phyloP scores from a whole-genome alignment of 64 coral and sea anemone species.

The Porites lutea region DNA sequence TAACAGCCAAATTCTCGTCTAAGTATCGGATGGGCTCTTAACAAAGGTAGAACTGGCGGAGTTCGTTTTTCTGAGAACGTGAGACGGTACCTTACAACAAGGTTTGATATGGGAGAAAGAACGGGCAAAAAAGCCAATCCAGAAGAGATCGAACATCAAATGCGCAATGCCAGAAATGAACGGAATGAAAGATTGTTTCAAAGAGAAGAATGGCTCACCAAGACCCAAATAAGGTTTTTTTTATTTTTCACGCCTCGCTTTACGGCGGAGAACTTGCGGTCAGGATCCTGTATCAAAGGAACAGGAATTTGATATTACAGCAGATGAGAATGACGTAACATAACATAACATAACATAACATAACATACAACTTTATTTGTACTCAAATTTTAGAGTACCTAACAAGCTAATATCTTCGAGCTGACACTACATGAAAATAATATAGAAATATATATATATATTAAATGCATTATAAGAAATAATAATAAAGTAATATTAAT shows the following conservation, averaged over 20 bases:
- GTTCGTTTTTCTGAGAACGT: background rate
- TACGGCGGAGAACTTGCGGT: conserved; percentile 24
- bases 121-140: conserved; percentile 39
- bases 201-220: conserved; percentile 56
- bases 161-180: conserved; percentile 46
- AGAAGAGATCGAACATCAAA: conserved; percentile 43
- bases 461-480: too few relatives aligned
- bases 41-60: background rate
- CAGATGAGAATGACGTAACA: too few relatives aligned
- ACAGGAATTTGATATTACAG: background rate
- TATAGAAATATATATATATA: too few relatives aligned
- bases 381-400: too few relatives aligned
- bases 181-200: conserved; percentile 37
- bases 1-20: background rate
- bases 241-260: conserved; percentile 69
- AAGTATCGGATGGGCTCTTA: conserved; percentile 42
- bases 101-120: conserved; percentile 65
- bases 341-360: too few relatives aligned
- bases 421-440: too few relatives aligned
- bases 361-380: too few relatives aligned
- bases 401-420: too few relatives aligned
- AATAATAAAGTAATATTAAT: too few relatives aligned
- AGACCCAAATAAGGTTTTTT: conserved; percentile 21
- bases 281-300: background rate
- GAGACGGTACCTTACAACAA: conserved; percentile 12